Conservation (phyloP, 2,113 vertebrate species). For the Syrmaticus mikado region DNA sequence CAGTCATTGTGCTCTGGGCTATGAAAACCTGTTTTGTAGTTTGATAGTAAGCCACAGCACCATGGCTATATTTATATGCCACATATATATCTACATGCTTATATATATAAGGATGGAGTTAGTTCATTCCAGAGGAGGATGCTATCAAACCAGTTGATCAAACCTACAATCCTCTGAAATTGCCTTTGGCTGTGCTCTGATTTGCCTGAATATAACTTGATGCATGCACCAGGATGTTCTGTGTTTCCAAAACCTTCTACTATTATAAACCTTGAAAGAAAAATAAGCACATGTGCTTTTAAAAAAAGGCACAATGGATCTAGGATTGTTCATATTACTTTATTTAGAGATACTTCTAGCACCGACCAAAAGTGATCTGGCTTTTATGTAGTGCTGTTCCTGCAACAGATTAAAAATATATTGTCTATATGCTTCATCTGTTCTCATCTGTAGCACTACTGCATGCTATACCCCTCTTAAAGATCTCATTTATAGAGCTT, state of each 20-base stretch:
- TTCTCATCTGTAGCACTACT: background rate
- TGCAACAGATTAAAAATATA: background rate
- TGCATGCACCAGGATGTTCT: background rate
- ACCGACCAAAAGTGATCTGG: background rate
- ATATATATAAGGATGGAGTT: background rate
- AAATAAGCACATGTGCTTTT: background rate
- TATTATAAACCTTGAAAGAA: background rate
- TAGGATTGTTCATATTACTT: background rate
- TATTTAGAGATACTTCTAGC: background rate
- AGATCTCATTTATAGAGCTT: background rate
- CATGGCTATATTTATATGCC: no score
- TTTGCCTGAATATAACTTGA: background rate
- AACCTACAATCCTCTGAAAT: background rate
- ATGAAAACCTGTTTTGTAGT: background rate
- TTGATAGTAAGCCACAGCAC: background rate
- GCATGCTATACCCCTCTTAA: background rate
- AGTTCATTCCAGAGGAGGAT: background rate
- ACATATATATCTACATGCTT: no score
- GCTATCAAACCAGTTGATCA: background rate
- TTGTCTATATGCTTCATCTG: background rate
- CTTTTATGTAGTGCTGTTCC: background rate
- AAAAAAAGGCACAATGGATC: background rate
- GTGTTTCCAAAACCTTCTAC: background rate
- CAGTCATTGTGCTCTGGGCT: background rate
- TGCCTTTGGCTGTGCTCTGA: background rate